Evolutionary conservation across 2,113 vertebrate species (phyloP).

Genomic region (Bufo gargarizans): DNA sequence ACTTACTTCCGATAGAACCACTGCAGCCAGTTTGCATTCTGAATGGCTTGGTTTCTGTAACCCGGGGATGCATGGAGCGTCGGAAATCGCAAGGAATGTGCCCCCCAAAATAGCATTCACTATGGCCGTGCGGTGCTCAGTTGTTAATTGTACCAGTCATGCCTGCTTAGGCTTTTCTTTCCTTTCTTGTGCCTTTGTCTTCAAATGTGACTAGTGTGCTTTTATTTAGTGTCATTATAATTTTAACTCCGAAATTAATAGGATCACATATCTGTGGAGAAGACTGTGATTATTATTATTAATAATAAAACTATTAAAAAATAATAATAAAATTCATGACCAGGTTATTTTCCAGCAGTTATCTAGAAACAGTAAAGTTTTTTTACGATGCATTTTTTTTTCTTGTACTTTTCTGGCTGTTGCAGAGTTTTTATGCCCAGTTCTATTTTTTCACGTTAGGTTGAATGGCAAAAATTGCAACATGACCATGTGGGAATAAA

Average conservation of each 20-base stretch:
- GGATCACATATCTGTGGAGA: neutral
- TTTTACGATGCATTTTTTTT: too few relatives aligned
- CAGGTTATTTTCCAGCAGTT: neutral
- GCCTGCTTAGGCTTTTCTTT: neutral
- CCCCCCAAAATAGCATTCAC: conserved; percentile 8
- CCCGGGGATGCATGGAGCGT: neutral
- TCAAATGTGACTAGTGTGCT: neutral
- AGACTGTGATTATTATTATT: too few relatives aligned
- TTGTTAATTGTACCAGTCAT: conserved; percentile 9
- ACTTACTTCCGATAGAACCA: conserved; percentile 28
- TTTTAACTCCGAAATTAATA: neutral
- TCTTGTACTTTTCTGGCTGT: too few relatives aligned
- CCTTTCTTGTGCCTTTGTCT: conserved; percentile 29
- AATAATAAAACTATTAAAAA: neutral
- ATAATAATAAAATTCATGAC: neutral
- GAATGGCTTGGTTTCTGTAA: neutral
- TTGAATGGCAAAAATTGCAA: too few relatives aligned
- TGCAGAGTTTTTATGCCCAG: too few relatives aligned
- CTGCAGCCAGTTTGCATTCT: neutral
- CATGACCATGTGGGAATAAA: too few relatives aligned
- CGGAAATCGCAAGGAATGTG: conserved; percentile 35
- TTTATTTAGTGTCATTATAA: neutral
- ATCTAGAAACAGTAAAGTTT: too few relatives aligned
- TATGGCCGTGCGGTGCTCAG: conserved; percentile 35
- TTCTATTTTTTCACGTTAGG: too few relatives aligned